phyloP scores from a whole-genome alignment of 2,888 invertebrate species.

The Lithophane semibrunnea region DNA sequence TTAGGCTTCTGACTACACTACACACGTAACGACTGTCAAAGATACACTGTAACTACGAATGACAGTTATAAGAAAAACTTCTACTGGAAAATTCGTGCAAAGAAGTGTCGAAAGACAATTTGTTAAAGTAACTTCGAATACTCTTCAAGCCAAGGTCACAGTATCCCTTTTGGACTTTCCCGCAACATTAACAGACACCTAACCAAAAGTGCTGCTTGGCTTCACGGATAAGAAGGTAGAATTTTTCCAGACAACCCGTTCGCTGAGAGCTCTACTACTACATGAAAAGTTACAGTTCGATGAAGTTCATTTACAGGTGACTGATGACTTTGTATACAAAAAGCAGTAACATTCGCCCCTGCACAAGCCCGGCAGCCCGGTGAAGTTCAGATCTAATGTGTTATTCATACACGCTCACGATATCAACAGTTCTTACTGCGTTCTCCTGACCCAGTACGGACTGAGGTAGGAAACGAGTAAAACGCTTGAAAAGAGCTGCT shows the following conservation, averaged over 20 bases:
- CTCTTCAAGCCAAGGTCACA: no score
- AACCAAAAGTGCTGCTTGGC: background rate
- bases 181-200: no score
- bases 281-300: background rate
- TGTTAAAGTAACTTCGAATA: background rate
- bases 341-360: conserved; percentile 3
- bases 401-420: conserved; percentile 54
- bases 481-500: background rate
- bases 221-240: background rate
- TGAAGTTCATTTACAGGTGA: background rate
- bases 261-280: background rate
- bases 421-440: conserved; percentile 44
- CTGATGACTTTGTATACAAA: conserved; percentile 13
- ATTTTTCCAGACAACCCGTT: background rate
- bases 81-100: background rate
- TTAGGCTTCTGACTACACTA: no score
- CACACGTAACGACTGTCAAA: background rate
- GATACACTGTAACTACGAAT: background rate
- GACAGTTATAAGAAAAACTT: background rate
- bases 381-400: conserved; percentile 53
- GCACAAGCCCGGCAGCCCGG: background rate
- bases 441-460: conserved; percentile 50
- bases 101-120: background rate
- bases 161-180: no score
- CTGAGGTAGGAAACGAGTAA: conserved; percentile 2